These are phyloP conservation scores for Micrasema minimum DNA, from an alignment of 1,140 invertebrate species.

Conservation along the genomic window DNA sequence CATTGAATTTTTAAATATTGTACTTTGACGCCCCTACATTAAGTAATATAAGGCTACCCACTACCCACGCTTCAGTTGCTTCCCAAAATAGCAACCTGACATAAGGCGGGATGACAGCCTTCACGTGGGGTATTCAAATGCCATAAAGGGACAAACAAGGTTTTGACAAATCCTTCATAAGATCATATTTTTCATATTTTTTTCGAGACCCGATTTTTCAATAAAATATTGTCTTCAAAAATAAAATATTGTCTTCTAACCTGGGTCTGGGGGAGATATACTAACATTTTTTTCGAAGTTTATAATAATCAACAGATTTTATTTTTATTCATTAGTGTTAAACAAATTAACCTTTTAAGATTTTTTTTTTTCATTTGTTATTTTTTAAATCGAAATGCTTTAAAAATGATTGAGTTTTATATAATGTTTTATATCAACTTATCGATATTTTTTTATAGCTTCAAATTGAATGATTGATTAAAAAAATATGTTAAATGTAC, in stretches of 20 bases:
- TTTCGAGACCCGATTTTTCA: conserved; percentile 1
- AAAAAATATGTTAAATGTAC: too few relatives aligned
- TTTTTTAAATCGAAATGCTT: too few relatives aligned
- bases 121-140: conserved; percentile 26
- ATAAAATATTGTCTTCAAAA: conserved; percentile 36
- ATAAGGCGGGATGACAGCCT: conserved; percentile 33
- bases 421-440: too few relatives aligned
- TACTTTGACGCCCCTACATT: too few relatives aligned
- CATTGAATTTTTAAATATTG: too few relatives aligned
- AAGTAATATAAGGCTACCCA: neutral
- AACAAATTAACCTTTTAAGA: too few relatives aligned
- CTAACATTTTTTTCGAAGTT: neutral
- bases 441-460: too few relatives aligned
- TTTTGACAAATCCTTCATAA: conserved; percentile 40
- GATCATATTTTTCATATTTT: conserved; percentile 39
- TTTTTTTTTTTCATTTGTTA: too few relatives aligned
- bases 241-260: conserved; percentile 31
- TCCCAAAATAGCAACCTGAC: conserved; percentile 22
- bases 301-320: too few relatives aligned
- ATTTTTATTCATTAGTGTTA: too few relatives aligned
- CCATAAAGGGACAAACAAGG: conserved; percentile 40
- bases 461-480: too few relatives aligned
- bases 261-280: neutral
- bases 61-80: neutral
- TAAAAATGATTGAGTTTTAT: too few relatives aligned